Conservation (phyloP, 2,888 invertebrate species). For the Baccha elongata region DNA sequence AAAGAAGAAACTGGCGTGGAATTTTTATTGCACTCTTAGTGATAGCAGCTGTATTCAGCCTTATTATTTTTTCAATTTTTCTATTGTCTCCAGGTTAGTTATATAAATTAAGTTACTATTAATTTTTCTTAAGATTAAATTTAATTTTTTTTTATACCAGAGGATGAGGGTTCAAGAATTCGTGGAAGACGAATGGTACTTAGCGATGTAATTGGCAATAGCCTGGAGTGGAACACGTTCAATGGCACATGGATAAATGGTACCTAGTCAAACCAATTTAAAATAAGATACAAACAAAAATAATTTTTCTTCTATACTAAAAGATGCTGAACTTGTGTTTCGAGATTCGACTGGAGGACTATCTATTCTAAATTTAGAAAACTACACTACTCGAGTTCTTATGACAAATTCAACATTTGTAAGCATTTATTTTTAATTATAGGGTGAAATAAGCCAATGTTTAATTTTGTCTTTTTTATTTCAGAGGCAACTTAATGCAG, state of each 20-base stretch:
- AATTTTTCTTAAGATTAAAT: background rate
- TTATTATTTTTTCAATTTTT: conserved; percentile 95
- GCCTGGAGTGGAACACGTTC: conserved; percentile 85
- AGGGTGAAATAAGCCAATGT: background rate
- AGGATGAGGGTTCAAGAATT: conserved; percentile 87
- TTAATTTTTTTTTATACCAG: conserved; percentile 70
- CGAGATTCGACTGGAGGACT: conserved; percentile 90
- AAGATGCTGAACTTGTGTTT: conserved; percentile 91
- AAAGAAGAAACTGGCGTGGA: conserved; percentile 96
- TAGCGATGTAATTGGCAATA: conserved; percentile 86
- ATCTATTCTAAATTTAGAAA: conserved; percentile 90
- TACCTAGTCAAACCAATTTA: conserved; percentile 76
- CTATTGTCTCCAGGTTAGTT: conserved; percentile 89
- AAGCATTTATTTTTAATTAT: conserved; percentile 81
- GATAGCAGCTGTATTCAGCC: conserved; percentile 92
- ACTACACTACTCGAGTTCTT: conserved; percentile 88
- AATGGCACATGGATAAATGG: conserved; percentile 91
- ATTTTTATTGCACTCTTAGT: conserved; percentile 96
- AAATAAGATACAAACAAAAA: background rate
- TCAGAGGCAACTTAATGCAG: conserved; percentile 90
- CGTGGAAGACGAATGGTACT: conserved; percentile 87
- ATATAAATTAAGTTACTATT: background rate
- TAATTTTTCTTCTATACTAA: too few species aligned
- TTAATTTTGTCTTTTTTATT: conserved; percentile 73
- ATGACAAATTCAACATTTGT: conserved; percentile 93